Evolutionary conservation across 1,140 invertebrate species (phyloP).

Genomic region (Tetramorium parvispinum): DNA sequence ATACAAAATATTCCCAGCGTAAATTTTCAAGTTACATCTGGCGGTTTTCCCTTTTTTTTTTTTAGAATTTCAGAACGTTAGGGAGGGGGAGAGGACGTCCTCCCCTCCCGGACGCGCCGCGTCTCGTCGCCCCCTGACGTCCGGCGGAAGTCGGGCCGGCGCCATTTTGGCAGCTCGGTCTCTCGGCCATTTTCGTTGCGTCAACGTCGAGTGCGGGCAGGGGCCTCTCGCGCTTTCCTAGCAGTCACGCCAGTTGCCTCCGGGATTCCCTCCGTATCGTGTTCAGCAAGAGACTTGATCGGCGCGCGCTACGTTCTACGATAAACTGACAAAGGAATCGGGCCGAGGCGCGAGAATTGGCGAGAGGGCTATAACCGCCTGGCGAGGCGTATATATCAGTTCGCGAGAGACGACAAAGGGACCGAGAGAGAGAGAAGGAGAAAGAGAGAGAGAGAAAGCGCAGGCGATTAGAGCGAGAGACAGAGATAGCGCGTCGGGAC

Average conservation of each 20-base stretch:
- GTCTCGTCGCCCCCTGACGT: slow-evolving; percentile 36
- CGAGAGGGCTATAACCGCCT: background rate
- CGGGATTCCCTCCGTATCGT: slow-evolving; percentile 82
- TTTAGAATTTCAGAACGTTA: too few relatives aligned
- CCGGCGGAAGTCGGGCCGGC: slow-evolving; percentile 73
- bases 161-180: slow-evolving; percentile 79
- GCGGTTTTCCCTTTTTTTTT: background rate
- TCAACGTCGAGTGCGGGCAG: slow-evolving; percentile 79
- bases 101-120: background rate
- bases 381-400: background rate
- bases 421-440: background rate
- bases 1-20: background rate
- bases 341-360: background rate
- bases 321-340: slow-evolving; percentile 6
- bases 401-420: background rate
- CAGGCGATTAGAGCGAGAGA: slow-evolving; percentile 20
- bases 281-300: slow-evolving; percentile 69
- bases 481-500: slow-evolving; percentile 51
- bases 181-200: slow-evolving; percentile 84
- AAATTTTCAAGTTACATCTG: background rate
- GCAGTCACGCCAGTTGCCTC: slow-evolving; percentile 65
- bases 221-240: slow-evolving; percentile 73
- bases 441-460: slow-evolving; percentile 10
- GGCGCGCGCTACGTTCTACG: slow-evolving; percentile 50
- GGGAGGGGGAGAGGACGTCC: slow-evolving; percentile 1